Evolutionary conservation across 2,888 invertebrate genomes (phyloP).

Genomic region (Pheosia gnoma): DNA sequence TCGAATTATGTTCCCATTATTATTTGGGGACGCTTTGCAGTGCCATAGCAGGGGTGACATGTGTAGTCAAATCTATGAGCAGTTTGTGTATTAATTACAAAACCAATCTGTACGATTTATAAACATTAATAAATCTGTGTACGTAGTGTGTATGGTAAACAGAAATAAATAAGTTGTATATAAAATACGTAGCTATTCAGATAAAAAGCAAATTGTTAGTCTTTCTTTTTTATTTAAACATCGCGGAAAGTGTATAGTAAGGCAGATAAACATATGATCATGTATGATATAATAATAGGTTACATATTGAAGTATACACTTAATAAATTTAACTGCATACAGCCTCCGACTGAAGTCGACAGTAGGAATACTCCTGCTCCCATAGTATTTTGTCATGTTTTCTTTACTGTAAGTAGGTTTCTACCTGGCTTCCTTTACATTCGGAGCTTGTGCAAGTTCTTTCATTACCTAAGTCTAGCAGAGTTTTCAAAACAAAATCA

Average conservation of each 20-base stretch:
- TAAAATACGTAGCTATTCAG: too few relatives aligned
- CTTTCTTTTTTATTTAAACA: too few relatives aligned
- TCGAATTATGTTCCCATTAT: slow-evolving; percentile 80
- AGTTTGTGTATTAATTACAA: slow-evolving; percentile 54
- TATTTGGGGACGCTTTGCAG: slow-evolving; percentile 74
- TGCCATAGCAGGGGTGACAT: slow-evolving; percentile 62
- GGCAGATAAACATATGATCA: too few relatives aligned
- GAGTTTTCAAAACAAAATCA: slow-evolving; percentile 7
- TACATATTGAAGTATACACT: too few relatives aligned
- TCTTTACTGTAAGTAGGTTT: background rate
- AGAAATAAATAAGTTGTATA: too few relatives aligned
- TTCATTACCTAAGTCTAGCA: slow-evolving; percentile 1
- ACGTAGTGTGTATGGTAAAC: too few relatives aligned
- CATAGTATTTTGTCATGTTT: background rate
- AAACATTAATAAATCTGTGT: background rate
- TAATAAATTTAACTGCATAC: too few relatives aligned
- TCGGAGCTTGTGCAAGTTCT: background rate
- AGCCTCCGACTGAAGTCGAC: too few relatives aligned
- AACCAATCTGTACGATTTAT: slow-evolving; percentile 38
- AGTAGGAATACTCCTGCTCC: too few relatives aligned
- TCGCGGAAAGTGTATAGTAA: too few relatives aligned
- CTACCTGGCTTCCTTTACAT: background rate
- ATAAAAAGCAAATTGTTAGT: too few relatives aligned
- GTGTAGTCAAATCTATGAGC: slow-evolving; percentile 60
- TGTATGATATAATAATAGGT: too few relatives aligned